A percentile compares a stretch with the other conserved stretches of the same genome.
phyloP scores from a whole-genome alignment of 2,113 vertebrate genomes.

The Gulo gulo region DNA sequence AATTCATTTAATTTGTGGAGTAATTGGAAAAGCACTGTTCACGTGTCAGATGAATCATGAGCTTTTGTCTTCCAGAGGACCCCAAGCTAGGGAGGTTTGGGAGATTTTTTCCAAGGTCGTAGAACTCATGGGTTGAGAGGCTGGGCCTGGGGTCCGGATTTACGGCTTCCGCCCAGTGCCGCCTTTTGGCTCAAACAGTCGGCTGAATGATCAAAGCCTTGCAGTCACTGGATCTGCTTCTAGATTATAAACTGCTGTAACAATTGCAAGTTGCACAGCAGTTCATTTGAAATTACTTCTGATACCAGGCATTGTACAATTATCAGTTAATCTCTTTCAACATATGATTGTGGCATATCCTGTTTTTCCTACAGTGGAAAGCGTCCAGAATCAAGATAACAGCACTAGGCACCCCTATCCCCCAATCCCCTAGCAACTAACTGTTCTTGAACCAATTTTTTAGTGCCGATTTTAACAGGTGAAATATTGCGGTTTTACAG shows the following conservation, averaged over 20 bases:
- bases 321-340: not conserved
- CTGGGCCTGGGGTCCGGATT: not conserved
- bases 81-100: not conserved
- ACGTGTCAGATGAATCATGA: not conserved
- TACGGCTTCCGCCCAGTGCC: not conserved
- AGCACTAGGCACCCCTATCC: not conserved
- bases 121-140: not conserved
- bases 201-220: not conserved
- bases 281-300: not conserved
- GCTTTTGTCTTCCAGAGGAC: not conserved
- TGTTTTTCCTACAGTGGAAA: not conserved
- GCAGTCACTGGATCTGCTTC: not conserved
- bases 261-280: not conserved
- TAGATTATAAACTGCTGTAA: not conserved
- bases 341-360: not conserved
- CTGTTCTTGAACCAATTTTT: not conserved
- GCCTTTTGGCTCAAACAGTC: not conserved
- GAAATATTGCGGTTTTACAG: not conserved
- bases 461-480: not conserved
- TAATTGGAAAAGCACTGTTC: not conserved
- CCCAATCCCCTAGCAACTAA: not conserved
- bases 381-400: not conserved
- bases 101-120: not conserved
- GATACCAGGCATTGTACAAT: not conserved
- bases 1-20: not conserved